A percentile compares a stretch with the other conserved stretches of the same genome.
These are phyloP conservation scores for Phytoseiulus persimilis DNA, from an alignment of 2,888 invertebrate species.

Conservation along the genomic window DNA sequence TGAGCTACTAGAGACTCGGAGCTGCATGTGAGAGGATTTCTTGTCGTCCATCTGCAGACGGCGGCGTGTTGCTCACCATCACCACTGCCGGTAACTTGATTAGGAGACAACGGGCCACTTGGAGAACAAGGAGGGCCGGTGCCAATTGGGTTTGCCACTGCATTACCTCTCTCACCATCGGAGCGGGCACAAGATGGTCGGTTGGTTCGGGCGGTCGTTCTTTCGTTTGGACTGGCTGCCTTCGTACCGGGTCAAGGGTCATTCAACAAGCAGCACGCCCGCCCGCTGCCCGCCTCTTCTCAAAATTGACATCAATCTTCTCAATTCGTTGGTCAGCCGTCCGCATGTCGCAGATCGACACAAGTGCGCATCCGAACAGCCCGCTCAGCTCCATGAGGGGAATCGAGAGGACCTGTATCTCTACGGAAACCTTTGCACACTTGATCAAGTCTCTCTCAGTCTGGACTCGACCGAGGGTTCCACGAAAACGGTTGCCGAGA, in stretches of 20 bases:
- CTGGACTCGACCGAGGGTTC: no score
- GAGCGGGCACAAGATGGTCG: background rate
- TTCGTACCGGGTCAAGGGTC: background rate
- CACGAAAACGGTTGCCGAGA: no score
- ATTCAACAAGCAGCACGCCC: background rate
- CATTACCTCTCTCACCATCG: background rate
- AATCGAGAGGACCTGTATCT: no score
- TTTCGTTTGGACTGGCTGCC: background rate
- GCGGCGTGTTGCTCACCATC: background rate
- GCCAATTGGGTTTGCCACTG: constrained; percentile 5
- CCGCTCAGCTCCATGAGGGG: no score
- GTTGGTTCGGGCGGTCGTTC: background rate
- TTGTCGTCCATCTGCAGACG: background rate
- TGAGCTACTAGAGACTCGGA: background rate
- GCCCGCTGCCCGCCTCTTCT: background rate
- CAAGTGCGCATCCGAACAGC: background rate
- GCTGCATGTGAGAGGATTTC: background rate
- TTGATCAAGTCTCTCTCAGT: no score
- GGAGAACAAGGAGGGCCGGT: background rate
- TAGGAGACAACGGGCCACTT: constrained; percentile 5
- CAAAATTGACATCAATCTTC: background rate
- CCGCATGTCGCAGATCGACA: background rate
- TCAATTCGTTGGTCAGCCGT: background rate
- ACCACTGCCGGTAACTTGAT: background rate
- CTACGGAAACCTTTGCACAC: no score